Base-by-base conservation (phyloP, 2,113 vertebrate species). In the Phocoena phocoena region DNA sequence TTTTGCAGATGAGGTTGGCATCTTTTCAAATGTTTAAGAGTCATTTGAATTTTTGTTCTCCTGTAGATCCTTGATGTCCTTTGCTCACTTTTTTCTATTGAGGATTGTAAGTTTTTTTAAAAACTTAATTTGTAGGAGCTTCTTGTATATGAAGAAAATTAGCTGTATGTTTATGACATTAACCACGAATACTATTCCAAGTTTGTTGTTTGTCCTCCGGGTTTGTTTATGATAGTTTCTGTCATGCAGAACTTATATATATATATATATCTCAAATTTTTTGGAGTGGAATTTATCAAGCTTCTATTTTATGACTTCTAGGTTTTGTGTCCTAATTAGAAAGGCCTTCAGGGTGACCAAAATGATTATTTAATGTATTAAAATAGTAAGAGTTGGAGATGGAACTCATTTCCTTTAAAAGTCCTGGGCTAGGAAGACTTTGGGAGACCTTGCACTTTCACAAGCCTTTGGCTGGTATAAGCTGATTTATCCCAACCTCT, bases 121-220 rank as follows among this genome's bases (percentile, higher is more conserved):
- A 36, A 36, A 36, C 2, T 12, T 97, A n/a, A 84, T 74, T 85
- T 63, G 26, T 70, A 71, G 74, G 20, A 67, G 18, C 33, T 96
- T 10, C 73, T 97, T 96, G n/a, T 81, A 70, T 93, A n/a, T 73
- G 33, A 95, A n/a, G 21, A n/a, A 88, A 92, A 87, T 67, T 15
- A 71, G 3, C 20, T 65, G 1, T 33, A 38, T 87, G 28, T 83
- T 90, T 90, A n/a, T 38, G 47, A 86, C 58, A 31, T 60, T 86
- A 90, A 67, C 50, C 15, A 76, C 36, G 86, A 88, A 79, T 90
- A 53, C 50, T 55, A 50, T 90, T 60, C 25, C 58, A 67, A 79
- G 33, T 36, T 96, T 62, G 21, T 74, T 74, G 38, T 65, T 86
- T 88, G 25, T 44, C 47, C 5, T 83, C 85, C 44, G 44, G 26